Evolutionary conservation across 2,888 invertebrate genomes (phyloP).

Genomic region (Caenorhabditis uteleia): DNA sequence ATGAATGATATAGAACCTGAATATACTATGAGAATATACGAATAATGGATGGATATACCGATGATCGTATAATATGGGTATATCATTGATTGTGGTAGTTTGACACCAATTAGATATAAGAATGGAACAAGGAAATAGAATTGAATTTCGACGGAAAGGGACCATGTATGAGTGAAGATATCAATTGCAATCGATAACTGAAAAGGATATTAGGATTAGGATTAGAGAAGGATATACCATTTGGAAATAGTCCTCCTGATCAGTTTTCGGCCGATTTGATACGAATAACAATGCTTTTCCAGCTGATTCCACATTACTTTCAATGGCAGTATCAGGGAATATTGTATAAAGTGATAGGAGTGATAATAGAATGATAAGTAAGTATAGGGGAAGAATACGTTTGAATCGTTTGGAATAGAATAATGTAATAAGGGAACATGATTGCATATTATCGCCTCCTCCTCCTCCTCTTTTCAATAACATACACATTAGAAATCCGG

Average conservation of each 20-base stretch:
- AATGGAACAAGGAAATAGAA: slow-evolving; percentile 25
- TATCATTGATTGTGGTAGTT: too few species aligned
- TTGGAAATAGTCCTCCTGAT: slow-evolving; percentile 25
- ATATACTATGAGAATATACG: too few species aligned
- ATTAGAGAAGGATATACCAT: slow-evolving; percentile 2
- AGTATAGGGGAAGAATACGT: slow-evolving; percentile 24
- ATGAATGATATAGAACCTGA: slow-evolving; percentile 8
- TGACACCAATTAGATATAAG: slow-evolving; percentile 6
- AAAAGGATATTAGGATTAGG: too few species aligned
- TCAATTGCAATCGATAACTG: slow-evolving; percentile 35
- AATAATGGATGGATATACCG: too few species aligned
- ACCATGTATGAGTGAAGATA: slow-evolving; percentile 54
- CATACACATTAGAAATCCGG: slow-evolving; percentile 30
- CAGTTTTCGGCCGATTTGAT: slow-evolving; percentile 21
- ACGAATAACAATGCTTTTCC: slow-evolving; percentile 21
- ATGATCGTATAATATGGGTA: slow-evolving; percentile 7
- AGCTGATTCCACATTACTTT: slow-evolving; percentile 18
- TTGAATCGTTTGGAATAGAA: slow-evolving; percentile 27
- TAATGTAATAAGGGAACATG: slow-evolving; percentile 1
- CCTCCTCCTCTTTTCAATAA: slow-evolving; percentile 19
- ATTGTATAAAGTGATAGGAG: slow-evolving; percentile 14
- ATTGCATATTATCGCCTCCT: slow-evolving; percentile 3
- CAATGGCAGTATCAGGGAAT: slow-evolving; percentile 6
- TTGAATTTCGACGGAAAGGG: slow-evolving; percentile 44
- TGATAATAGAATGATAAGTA: slow-evolving; percentile 11